Conservation (phyloP, 2,797 vertebrate genomes). For the Huso huso region DNA sequence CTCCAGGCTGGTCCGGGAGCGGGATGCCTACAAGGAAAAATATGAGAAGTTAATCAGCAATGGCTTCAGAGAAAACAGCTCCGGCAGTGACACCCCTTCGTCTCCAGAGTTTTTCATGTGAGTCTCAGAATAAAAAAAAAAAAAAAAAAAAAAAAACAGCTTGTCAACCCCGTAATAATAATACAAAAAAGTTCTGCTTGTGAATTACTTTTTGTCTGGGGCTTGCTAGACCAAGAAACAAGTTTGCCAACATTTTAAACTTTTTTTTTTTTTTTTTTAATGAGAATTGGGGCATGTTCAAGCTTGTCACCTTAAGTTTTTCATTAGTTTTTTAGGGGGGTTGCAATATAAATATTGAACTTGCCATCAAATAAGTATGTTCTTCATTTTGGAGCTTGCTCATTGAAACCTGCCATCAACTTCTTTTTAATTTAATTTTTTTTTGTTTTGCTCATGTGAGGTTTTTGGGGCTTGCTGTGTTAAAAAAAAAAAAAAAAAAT, state of each 20-base stretch:
- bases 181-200: slow-evolving; percentile 50
- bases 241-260: slow-evolving; percentile 47
- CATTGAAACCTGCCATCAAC: slow-evolving; percentile 63
- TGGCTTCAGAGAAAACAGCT: slow-evolving; percentile 94
- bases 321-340: slow-evolving; percentile 31
- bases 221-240: slow-evolving; percentile 63
- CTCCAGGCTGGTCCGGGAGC: slow-evolving; percentile 92
- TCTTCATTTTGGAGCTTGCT: slow-evolving; percentile 57
- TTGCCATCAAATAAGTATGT: slow-evolving; percentile 32
- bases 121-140: slow-evolving; percentile 62
- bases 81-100: slow-evolving; percentile 94
- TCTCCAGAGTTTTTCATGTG: slow-evolving; percentile 99
- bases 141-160: slow-evolving; percentile 38
- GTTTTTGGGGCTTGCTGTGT: slow-evolving; percentile 65
- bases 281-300: slow-evolving; percentile 34
- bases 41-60: slow-evolving; percentile 95
- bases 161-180: slow-evolving; percentile 47
- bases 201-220: slow-evolving; percentile 52
- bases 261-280: slow-evolving; percentile 36
- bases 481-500: slow-evolving; percentile 2
- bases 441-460: slow-evolving; percentile 55
- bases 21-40: slow-evolving; percentile 98
- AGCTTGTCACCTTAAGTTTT: slow-evolving; percentile 38
- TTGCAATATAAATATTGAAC: slow-evolving; percentile 46
- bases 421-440: slow-evolving; percentile 46